Conservation (phyloP, 2,797 vertebrate genomes). For the Labeo calbasu region DNA sequence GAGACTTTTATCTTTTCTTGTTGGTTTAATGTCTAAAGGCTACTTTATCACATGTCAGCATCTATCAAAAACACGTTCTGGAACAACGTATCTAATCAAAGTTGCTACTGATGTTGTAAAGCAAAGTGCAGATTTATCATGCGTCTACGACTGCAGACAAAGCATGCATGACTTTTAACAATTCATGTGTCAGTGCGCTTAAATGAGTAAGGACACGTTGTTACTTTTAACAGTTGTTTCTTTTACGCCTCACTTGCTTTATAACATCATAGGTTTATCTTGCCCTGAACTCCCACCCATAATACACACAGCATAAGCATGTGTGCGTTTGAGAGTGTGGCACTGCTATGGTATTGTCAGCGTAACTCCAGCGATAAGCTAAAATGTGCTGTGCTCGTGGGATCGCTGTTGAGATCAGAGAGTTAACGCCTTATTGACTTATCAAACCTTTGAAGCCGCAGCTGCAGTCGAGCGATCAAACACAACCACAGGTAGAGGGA, state of each 20-base stretch:
- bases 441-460: conserved; percentile 41
- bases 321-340: conserved; percentile 17
- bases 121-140: conserved; percentile 15
- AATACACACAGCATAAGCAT: neutral
- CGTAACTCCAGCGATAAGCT: conserved; percentile 26
- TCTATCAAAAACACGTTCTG: neutral
- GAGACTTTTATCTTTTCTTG: conserved; percentile 63
- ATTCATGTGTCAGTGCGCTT: conserved; percentile 39
- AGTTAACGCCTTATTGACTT: conserved; percentile 33
- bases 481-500: conserved; percentile 19
- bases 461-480: conserved; percentile 28
- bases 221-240: conserved; percentile 45
- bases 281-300: neutral
- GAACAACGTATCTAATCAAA: neutral
- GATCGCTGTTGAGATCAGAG: conserved; percentile 34
- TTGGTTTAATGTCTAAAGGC: conserved; percentile 48
- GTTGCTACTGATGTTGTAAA: conserved; percentile 3
- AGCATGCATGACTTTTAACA: conserved; percentile 19
- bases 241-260: conserved; percentile 43
- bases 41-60: conserved; percentile 34
- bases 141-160: neutral
- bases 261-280: conserved; percentile 16
- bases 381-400: neutral
- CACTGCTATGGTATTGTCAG: neutral
- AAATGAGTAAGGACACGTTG: conserved; percentile 26